These are phyloP conservation scores for Syngnathus rostellatus DNA, from an alignment of 2,797 vertebrate genomes.

Conservation along the genomic window DNA sequence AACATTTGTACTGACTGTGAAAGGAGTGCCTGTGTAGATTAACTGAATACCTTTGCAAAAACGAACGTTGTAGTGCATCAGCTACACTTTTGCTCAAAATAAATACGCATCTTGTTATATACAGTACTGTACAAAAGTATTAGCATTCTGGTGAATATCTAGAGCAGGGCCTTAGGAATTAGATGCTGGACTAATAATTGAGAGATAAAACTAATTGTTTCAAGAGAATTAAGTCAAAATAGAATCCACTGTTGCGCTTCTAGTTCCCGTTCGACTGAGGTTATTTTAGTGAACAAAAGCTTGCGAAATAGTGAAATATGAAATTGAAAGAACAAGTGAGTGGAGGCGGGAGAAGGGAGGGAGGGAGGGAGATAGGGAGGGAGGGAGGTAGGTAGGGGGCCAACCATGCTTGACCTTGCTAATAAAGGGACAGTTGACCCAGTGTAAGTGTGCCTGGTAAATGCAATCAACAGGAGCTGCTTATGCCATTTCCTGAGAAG, in stretches of 20 bases:
- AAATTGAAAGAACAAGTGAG: background rate
- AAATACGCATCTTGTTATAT: background rate
- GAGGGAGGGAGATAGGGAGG: too few relatives aligned
- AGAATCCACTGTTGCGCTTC: background rate
- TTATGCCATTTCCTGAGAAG: constrained; percentile 68
- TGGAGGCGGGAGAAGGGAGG: too few relatives aligned
- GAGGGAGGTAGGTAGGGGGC: too few relatives aligned
- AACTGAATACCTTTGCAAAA: background rate
- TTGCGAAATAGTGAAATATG: background rate
- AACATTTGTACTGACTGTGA: constrained; percentile 19
- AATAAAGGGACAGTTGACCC: too few relatives aligned
- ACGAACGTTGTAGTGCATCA: background rate
- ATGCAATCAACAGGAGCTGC: constrained; percentile 25
- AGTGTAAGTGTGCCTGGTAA: background rate
- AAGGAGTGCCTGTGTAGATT: constrained; percentile 14
- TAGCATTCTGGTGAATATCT: background rate
- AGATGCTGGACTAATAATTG: background rate
- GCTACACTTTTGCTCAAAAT: background rate
- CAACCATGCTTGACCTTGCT: background rate
- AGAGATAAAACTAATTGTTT: background rate
- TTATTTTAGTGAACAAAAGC: too few relatives aligned
- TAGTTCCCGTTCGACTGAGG: too few relatives aligned
- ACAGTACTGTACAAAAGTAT: background rate
- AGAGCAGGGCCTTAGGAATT: background rate
- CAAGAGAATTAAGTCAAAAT: background rate